Percentiles rank a stretch among this genome's conserved stretches.
phyloP scores from a whole-genome alignment of 2,113 vertebrate species.

The Pantherophis guttatus region DNA sequence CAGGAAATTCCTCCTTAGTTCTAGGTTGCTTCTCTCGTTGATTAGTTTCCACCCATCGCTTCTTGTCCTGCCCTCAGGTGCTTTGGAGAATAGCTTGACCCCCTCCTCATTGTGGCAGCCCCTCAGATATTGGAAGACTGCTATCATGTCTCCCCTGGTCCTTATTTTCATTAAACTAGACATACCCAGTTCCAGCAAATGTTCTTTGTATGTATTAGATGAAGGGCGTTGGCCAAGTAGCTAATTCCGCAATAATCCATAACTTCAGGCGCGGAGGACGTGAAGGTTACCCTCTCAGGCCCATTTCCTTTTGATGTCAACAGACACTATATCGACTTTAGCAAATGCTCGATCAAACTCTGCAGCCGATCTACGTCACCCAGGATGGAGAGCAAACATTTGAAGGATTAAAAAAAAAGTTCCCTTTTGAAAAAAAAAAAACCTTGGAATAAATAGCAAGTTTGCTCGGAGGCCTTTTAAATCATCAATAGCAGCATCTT shows the following conservation, averaged over 20 bases:
- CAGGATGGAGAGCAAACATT: not conserved
- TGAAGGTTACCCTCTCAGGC: not conserved
- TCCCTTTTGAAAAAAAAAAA: not conserved
- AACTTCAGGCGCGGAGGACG: not conserved
- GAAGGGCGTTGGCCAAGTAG: not conserved
- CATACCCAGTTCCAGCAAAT: no score
- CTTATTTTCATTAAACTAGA: no score
- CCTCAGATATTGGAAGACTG: no score
- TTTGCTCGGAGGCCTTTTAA: not conserved
- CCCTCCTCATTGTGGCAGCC: no score
- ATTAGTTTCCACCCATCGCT: no score
- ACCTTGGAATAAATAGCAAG: not conserved
- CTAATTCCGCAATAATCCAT: slow-evolving; percentile 5
- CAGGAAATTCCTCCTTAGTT: no score
- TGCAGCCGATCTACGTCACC: not conserved
- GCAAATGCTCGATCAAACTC: slow-evolving; percentile 1
- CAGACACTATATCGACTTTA: slow-evolving; percentile 10
- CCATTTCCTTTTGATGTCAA: not conserved
- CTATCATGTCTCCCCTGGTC: no score
- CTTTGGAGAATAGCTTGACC: no score
- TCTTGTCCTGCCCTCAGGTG: no score
- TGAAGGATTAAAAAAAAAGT: slow-evolving; percentile 1
- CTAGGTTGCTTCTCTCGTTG: no score
- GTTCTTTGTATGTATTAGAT: no score
- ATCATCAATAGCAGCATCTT: not conserved